Evolutionary conservation across 2,888 invertebrate genomes (phyloP).

Genomic region (Achlya flavicornis): DNA sequence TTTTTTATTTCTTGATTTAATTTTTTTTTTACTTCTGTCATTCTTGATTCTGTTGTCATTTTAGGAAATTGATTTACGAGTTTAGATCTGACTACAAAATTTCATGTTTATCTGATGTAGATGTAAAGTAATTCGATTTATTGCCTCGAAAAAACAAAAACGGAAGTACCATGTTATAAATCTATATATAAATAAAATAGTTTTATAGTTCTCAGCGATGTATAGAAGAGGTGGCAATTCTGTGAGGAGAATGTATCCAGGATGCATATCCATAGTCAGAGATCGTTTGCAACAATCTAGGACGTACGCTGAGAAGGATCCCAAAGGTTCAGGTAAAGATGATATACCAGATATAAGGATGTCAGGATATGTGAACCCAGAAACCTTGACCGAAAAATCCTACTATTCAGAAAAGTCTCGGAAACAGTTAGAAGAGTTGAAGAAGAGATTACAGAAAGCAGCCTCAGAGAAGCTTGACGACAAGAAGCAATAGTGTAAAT

Average conservation of each 20-base stretch:
- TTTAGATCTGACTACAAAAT: too few relatives aligned
- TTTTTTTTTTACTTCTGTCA: too few relatives aligned
- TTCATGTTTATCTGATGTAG: background rate
- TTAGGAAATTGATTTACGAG: too few relatives aligned
- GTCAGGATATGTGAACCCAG: constrained; percentile 50
- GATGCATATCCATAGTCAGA: constrained; percentile 19
- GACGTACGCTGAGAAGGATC: constrained; percentile 15
- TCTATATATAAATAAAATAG: background rate
- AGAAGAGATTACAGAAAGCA: constrained; percentile 42
- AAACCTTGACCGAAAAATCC: constrained; percentile 44
- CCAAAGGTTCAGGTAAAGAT: constrained; percentile 23
- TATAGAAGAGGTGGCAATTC: background rate
- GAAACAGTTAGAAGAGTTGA: constrained; percentile 46
- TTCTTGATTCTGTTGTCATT: background rate
- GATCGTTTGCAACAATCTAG: constrained; percentile 22
- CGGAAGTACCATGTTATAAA: background rate
- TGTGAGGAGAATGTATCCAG: constrained; percentile 13
- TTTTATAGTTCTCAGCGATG: background rate
- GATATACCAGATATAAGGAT: constrained; percentile 37
- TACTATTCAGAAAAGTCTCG: constrained; percentile 47
- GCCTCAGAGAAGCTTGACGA: constrained; percentile 39
- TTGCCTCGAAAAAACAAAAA: background rate
- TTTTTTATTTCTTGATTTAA: background rate
- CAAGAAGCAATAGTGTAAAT: constrained; percentile 30
- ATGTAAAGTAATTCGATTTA: background rate